Base-by-base conservation (phyloP, 2,888 invertebrate genomes). In the Trichopria drosophilae region DNA sequence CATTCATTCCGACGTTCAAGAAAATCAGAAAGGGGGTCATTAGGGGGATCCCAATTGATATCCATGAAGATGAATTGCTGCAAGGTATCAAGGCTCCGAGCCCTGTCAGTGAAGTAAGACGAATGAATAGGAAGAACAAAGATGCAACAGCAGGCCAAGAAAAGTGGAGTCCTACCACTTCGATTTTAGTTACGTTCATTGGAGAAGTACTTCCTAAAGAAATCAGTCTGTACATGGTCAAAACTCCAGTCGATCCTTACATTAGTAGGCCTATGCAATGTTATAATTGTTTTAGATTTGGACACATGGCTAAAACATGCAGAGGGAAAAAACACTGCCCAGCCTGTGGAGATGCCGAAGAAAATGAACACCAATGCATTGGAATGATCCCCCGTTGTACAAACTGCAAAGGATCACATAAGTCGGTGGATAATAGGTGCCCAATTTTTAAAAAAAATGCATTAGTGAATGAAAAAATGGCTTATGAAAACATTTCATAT, bases 1-100 rank as follows among this genome's bases (percentile, higher is more conserved):
- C 39, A 2, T 39, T 22, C 15, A 22, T 39, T 10, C 39, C 39
- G 1, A 24, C 12, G 2, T 39, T 39, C 23, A 19, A 20, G 7
- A 39, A 39, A 23, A 10, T 6, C 13, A 5, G 39, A 5, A 19
- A 39, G 23, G 39, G 39, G 10, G 39, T 39, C 2, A 10, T 39
- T 9, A 39, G 12, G 12, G 39, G 39, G 12, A 20, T 39, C 6
- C 22, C 20, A n/a, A 5, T 23, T n/a, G 20, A 39, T 20, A 22
- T 39, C 5, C 12, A 22, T 2, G 1, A 6, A 22, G 39, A 39
- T 12, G 39, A 26, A 6, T 2, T 39, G 6, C n/a, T 22, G 12
- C 7, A 10, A 10, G 12, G 12, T 31, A 31, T 31, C 15, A 31
- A 31, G 15, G 7, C 2, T 15, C n/a, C 20, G 10, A 3, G 12